Base-by-base conservation (phyloP, 2,113 vertebrate genomes). In the Phoenicopterus ruber region DNA sequence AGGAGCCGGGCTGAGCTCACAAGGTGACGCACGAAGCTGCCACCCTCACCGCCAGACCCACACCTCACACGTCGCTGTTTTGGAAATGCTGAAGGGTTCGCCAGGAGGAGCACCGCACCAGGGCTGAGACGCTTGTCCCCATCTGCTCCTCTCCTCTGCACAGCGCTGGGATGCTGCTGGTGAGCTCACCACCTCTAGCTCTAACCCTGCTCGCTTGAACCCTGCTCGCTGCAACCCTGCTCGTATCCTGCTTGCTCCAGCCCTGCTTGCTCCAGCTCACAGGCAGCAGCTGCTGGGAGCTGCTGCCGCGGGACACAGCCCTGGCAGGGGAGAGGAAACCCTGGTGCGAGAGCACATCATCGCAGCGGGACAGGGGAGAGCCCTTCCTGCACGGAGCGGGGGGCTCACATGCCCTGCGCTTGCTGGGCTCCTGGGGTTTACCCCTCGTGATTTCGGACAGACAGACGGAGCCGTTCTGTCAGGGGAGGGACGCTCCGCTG, bases 341-440 rank as follows among this genome's bases (percentile, higher is more conserved):
- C 2, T 54, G 31, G 31, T 54, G 38, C 36, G 42, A 47, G 28
- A 82, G 34, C 20, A 46, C 1, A 1, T 57, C 16, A 10, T 20
- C 3, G 4, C 25, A 57, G 34, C 2, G 4, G 63, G 34, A 67
- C 0, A 2, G 12, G 21, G 40, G 14, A 29, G 26, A 55, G 11
- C 19, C 31, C 40, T 44, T 66, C 31, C 62, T 55, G 50, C 11
- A 9, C 7, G 36, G 49, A 42, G 24, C 13, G 7, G 10, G 13
- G 31, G 10, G 61, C 18, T 54, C 61, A n/a, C 21, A 34, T 17
- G 31, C 17, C 6, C 29, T 52, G 47, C 3, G 1, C 22, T 12
- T 15, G 9, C 52, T 28, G 26, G 78, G 50, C 26, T 47, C 79
- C 40, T 81, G 50, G 26, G 50, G 11, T 67, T 50, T 55, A 18